Evolutionary conservation across 2,797 vertebrate species (phyloP), one percentile per base, ranked within the genome.

Genomic region (Phrynocephalus vlangalii): DNA sequence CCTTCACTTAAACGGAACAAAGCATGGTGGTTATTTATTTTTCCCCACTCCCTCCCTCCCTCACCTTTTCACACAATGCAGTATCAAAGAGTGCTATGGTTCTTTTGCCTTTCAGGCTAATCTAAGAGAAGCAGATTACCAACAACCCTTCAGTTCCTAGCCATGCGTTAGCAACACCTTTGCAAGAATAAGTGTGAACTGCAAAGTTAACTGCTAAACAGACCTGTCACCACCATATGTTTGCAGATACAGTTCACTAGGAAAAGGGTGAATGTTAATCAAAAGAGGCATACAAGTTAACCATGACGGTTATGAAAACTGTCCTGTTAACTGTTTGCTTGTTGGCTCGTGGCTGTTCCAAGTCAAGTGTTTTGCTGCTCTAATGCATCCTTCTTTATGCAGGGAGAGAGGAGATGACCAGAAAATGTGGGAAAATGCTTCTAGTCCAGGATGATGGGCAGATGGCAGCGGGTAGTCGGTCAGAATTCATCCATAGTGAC

Each of bases 31-130:
- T 52, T 60, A 82, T n/a, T 0, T 0, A 9, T 28, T 0, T 73
- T 85, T 13, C 60, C n/a, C 81, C 75, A 87, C 52, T 71, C 26
- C 75, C 0, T 20, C 2, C 26, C 0, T 0, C 82, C 20, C 52
- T 7, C 13, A 13, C 33, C 13, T 82, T 68, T 84, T 73, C 1
- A 2, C 13, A 6, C 15, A 82, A 30, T 24, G 26, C 60, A 79
- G 89, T 88, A 78, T 60, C 38, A 22, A 0, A 0, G 0, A 72
- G 1, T 3, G 24, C 84, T 89, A 5, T 1, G 83, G 82, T 67
- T 86, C 83, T 89, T 91, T 86, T 90, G 83, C 89, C 86, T 70
- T 87, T 86, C 10, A 15, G 30, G 86, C 82, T 87, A 33, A 2
- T 87, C 73, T 79, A 88, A 78, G 88, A 82, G 67, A 81, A 0